These are phyloP conservation scores for Nesospiza acunhae DNA, from an alignment of 2,113 vertebrate genomes.

Conservation along the genomic window DNA sequence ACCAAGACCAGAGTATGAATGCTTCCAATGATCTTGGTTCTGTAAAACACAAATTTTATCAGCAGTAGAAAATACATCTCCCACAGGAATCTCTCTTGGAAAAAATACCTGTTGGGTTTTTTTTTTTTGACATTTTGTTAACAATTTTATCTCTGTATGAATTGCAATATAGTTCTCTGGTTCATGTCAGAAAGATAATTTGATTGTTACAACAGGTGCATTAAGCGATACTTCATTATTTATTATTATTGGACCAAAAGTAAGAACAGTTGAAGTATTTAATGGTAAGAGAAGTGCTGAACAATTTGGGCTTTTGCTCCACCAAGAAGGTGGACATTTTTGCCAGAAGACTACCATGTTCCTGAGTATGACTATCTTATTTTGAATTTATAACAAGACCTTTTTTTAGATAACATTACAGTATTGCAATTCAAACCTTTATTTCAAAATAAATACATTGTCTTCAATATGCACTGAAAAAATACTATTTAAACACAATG, in stretches of 20 bases:
- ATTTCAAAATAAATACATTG: not conserved
- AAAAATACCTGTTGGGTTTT: not conserved
- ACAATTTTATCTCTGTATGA: not conserved
- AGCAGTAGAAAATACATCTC: not conserved
- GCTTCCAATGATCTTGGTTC: not conserved
- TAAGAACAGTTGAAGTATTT: not conserved
- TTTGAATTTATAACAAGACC: not conserved
- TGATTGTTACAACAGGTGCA: not conserved
- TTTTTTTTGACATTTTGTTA: not conserved
- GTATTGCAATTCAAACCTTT: not conserved
- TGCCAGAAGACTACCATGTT: not conserved
- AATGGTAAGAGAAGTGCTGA: not conserved
- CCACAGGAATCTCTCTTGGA: not conserved
- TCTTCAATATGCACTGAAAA: not conserved
- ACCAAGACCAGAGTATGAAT: not conserved
- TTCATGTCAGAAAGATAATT: not conserved
- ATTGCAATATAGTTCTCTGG: not conserved
- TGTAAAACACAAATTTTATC: not conserved
- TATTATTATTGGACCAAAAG: not conserved
- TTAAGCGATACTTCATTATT: not conserved
- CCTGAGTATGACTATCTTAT: not conserved
- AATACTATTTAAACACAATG: not conserved
- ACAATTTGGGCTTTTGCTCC: not conserved
- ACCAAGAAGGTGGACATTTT: not conserved
- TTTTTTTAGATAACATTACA: not conserved